A percentile compares a stretch with the other conserved stretches of the same genome.
Conservation (phyloP, 2,888 invertebrate genomes). For the Rotaria macrura region DNA sequence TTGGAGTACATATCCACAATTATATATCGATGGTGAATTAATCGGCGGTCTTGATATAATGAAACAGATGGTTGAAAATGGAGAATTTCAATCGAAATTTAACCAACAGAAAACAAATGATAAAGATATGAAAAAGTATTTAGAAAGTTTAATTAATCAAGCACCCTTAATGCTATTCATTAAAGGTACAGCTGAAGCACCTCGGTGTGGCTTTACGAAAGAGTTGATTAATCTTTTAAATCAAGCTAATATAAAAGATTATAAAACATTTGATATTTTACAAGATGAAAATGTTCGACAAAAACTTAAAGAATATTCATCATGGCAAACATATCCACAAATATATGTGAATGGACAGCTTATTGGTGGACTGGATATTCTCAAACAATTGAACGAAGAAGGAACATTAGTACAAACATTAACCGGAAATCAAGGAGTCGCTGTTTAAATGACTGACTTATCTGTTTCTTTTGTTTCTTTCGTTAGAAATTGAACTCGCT, state of each 20-base stretch:
- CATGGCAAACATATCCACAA: constrained; percentile 34
- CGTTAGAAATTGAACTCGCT: too few relatives aligned
- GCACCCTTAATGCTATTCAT: constrained; percentile 67
- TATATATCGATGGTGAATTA: constrained; percentile 24
- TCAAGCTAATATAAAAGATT: constrained; percentile 54
- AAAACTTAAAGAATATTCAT: constrained; percentile 32
- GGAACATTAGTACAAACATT: constrained; percentile 26
- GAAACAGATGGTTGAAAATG: constrained; percentile 29
- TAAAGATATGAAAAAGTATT: background rate
- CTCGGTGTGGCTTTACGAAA: constrained; percentile 93
- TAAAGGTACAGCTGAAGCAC: constrained; percentile 90
- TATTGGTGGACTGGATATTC: constrained; percentile 30
- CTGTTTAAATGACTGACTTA: background rate
- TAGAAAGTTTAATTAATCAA: constrained; percentile 24
- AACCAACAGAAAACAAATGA: background rate
- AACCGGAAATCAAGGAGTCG: background rate
- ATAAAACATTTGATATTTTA: constrained; percentile 31
- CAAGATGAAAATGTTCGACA: constrained; percentile 32
- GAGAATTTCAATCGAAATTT: constrained; percentile 27
- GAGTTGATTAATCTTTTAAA: constrained; percentile 87
- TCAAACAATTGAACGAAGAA: constrained; percentile 31
- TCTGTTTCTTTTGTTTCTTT: too few relatives aligned
- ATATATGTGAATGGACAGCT: constrained; percentile 32
- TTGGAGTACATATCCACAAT: constrained; percentile 34
- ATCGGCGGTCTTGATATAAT: constrained; percentile 33